These are phyloP conservation scores for Hemichromis elongatus DNA, from an alignment of 2,113 vertebrate genomes.

Conservation along the genomic window DNA sequence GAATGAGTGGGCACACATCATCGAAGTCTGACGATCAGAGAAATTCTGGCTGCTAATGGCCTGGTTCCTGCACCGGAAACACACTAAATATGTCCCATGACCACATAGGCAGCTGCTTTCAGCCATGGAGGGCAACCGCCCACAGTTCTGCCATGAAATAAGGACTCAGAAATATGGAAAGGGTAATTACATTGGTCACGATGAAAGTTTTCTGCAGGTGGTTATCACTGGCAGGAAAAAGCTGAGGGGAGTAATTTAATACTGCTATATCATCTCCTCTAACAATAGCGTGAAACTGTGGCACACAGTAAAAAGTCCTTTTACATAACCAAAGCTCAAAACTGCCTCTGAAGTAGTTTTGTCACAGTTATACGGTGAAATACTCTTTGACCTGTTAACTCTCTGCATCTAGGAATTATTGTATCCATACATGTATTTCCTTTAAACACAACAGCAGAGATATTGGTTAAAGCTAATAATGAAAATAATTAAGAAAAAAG, in stretches of 20 bases:
- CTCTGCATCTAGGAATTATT: background rate
- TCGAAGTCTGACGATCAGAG: constrained; percentile 24
- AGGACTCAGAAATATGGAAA: background rate
- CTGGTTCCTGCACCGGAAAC: background rate
- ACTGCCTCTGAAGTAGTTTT: background rate
- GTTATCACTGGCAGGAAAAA: background rate
- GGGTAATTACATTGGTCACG: background rate
- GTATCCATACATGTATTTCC: background rate
- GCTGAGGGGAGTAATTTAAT: background rate
- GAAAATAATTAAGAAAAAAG: background rate
- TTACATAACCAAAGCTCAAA: background rate
- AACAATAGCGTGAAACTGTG: background rate
- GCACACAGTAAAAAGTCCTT: background rate
- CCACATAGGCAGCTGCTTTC: background rate
- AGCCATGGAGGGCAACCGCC: background rate
- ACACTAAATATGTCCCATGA: background rate
- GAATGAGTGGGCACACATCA: constrained; percentile 38
- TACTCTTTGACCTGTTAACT: background rate
- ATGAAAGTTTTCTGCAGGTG: background rate
- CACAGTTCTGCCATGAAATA: background rate
- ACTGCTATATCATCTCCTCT: background rate
- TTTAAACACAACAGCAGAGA: background rate
- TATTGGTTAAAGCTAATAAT: background rate
- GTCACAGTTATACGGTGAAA: background rate
- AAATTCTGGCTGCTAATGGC: constrained; percentile 18